Conservation (phyloP, 2,113 vertebrate species). For the Erythrocercus mccallii region DNA sequence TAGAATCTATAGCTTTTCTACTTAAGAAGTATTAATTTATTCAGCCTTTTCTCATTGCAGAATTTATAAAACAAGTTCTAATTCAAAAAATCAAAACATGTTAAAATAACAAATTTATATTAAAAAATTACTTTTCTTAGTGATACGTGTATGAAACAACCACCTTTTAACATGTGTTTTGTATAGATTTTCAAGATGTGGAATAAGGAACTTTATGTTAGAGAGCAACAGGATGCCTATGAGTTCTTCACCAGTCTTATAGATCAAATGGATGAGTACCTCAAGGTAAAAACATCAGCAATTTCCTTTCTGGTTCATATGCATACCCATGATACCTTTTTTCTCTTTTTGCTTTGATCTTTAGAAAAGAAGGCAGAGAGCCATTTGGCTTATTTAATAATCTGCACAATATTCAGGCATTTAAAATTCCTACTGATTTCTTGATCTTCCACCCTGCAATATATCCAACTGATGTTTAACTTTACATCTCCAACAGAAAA, state of each 20-base stretch:
- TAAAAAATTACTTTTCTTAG: conserved; percentile 16
- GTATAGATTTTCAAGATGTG: conserved; percentile 98
- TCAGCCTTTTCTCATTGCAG: not conserved
- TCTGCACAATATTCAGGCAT: not conserved
- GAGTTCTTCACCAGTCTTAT: conserved; percentile 99
- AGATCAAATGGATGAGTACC: conserved; percentile 97
- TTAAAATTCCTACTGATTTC: not conserved
- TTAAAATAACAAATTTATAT: not conserved
- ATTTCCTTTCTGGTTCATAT: not conserved
- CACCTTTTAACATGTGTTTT: not conserved
- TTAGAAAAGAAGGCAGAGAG: not conserved
- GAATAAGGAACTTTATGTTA: conserved; percentile 96
- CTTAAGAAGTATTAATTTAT: not conserved
- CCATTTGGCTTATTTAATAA: not conserved
- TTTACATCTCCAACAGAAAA: conserved; percentile 83
- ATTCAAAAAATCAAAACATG: not conserved
- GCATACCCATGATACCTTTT: not conserved
- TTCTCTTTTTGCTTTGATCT: not conserved
- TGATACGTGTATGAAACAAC: not conserved
- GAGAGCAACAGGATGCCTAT: conserved; percentile 97
- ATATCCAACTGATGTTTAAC: not conserved
- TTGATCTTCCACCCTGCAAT: not conserved
- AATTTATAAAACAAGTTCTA: not conserved
- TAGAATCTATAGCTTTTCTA: not conserved
- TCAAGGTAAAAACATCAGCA: conserved; percentile 81